Evolutionary conservation across 1,140 invertebrate species (phyloP).

Genomic region (Palaemon carinicauda): DNA sequence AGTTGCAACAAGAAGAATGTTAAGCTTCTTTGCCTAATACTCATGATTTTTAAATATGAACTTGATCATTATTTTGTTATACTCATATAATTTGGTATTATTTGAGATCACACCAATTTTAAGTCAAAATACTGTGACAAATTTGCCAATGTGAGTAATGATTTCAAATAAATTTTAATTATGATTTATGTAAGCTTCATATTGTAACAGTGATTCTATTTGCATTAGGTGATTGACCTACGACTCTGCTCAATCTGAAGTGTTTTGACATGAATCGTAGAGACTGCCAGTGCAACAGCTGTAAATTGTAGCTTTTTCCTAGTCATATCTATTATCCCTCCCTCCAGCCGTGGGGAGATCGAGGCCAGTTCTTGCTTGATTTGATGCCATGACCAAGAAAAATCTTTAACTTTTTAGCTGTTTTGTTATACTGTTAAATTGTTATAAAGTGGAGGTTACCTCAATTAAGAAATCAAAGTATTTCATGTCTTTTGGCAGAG

Average conservation of each 20-base stretch:
- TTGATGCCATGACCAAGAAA: constrained; percentile 19
- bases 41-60: constrained; percentile 34
- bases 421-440: background rate
- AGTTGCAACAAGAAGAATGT: constrained; percentile 35
- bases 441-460: background rate
- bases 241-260: constrained; percentile 37
- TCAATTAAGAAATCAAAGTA: background rate
- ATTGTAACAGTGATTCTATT: constrained; percentile 46
- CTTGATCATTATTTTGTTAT: constrained; percentile 33
- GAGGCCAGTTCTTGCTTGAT: constrained; percentile 17
- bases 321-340: constrained; percentile 55
- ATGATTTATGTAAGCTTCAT: constrained; percentile 40
- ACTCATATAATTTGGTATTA: constrained; percentile 42
- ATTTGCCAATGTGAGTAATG: constrained; percentile 31
- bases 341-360: constrained; percentile 27
- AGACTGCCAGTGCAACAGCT: constrained; percentile 42
- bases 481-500: constrained; percentile 26
- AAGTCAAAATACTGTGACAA: constrained; percentile 27
- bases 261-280: constrained; percentile 40
- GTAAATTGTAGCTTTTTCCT: constrained; percentile 58
- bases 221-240: constrained; percentile 39
- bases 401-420: background rate
- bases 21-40: constrained; percentile 52
- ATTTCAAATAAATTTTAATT: constrained; percentile 12
- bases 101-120: constrained; percentile 50